A percentile compares a stretch with the other conserved stretches of the same genome.
Evolutionary conservation across 2,888 invertebrate species (phyloP).

Genomic region (Diabrotica balteata): DNA sequence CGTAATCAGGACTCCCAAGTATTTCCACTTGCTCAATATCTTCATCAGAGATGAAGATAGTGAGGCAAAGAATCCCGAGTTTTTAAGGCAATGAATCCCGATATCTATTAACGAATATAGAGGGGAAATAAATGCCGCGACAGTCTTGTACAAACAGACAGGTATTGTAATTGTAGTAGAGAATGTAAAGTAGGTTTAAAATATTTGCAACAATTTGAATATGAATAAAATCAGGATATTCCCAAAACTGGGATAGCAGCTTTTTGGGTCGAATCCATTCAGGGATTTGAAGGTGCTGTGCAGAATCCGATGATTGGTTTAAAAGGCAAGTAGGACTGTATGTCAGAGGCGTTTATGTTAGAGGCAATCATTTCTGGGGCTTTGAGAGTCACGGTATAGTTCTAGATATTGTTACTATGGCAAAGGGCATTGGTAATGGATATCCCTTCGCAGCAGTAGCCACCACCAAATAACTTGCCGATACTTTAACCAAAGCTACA

Average conservation of each 20-base stretch:
- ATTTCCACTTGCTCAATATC: too few species aligned
- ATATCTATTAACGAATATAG: conserved; percentile 90
- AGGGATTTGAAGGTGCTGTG: conserved; percentile 93
- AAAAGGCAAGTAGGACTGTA: conserved; percentile 85
- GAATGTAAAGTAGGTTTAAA: conserved; percentile 77
- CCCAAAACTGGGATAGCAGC: conserved; percentile 84
- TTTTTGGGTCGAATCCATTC: conserved; percentile 94
- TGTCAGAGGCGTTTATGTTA: too few species aligned
- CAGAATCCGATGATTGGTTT: conserved; percentile 87
- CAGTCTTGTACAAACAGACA: conserved; percentile 77
- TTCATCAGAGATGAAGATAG: too few species aligned
- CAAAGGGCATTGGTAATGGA: conserved; percentile 95
- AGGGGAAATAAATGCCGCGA: conserved; percentile 89
- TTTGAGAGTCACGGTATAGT: conserved; percentile 84
- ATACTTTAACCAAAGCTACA: conserved; percentile 74
- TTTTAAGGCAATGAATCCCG: conserved; percentile 92
- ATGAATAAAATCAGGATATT: conserved; percentile 79
- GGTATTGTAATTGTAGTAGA: conserved; percentile 70
- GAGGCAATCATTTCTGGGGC: conserved; percentile 95
- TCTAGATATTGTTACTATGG: conserved; percentile 96
- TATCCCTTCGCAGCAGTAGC: conserved; percentile 96
- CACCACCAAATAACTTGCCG: conserved; percentile 87
- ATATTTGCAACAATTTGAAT: conserved; percentile 83
- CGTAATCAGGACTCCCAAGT: too few species aligned
- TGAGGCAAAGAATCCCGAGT: too few species aligned